These are phyloP conservation scores for Steinernema scapterisci DNA, from an alignment of 2,888 invertebrate genomes.

Conservation along the genomic window DNA sequence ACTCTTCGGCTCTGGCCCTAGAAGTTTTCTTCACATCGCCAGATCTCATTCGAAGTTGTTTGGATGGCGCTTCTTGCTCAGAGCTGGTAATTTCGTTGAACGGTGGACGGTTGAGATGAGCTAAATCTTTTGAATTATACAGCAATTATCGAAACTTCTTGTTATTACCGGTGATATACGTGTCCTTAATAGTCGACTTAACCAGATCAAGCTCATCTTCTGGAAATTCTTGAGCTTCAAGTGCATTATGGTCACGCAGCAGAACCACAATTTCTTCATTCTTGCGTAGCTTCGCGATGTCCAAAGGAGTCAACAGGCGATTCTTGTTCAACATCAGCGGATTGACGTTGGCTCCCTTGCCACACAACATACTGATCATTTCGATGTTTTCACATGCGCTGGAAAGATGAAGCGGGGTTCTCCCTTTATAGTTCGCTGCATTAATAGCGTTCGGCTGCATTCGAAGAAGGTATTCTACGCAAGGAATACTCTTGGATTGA, in stretches of 20 bases:
- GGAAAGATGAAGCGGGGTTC: constrained; percentile 86
- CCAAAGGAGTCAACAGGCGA: constrained; percentile 58
- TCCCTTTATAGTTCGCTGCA: constrained; percentile 87
- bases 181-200: constrained; percentile 16
- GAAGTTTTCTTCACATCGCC: neutral
- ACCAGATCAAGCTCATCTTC: constrained; percentile 12
- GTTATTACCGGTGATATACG: neutral
- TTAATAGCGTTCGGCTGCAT: constrained; percentile 77
- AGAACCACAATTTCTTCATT: constrained; percentile 48
- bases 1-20: neutral
- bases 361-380: constrained; percentile 79
- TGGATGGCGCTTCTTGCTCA: neutral
- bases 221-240: constrained; percentile 37
- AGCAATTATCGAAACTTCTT: too few species aligned
- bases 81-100: neutral
- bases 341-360: constrained; percentile 53
- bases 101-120: constrained; percentile 17
- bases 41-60: neutral
- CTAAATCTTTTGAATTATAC: neutral
- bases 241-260: constrained; percentile 37
- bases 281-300: constrained; percentile 53
- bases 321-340: constrained; percentile 58
- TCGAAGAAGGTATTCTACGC: constrained; percentile 10
- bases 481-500: constrained; percentile 72
- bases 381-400: constrained; percentile 83